Conservation (phyloP, 2,888 invertebrate genomes). For the Brachyopa scutellaris region DNA sequence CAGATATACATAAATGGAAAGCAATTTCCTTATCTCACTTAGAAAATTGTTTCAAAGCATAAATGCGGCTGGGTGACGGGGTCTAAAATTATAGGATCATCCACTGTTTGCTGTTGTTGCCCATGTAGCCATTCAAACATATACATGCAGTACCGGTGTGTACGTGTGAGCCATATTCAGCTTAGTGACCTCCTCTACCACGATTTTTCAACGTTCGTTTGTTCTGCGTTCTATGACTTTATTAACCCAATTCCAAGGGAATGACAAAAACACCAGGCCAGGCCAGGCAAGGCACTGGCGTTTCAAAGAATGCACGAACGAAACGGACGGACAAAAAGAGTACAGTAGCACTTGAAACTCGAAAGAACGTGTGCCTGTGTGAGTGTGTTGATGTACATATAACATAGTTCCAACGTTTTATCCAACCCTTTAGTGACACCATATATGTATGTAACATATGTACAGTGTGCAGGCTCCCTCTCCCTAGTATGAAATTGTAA, state of each 20-base stretch:
- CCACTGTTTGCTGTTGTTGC: not conserved
- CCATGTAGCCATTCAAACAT: not conserved
- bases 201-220: slow-evolving; percentile 43
- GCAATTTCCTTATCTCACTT: slow-evolving; percentile 40
- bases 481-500: too few species aligned
- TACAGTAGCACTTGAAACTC: slow-evolving; percentile 37
- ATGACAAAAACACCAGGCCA: slow-evolving; percentile 68
- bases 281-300: too few species aligned
- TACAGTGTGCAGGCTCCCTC: too few species aligned
- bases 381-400: slow-evolving; percentile 1
- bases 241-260: slow-evolving; percentile 66
- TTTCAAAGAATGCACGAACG: slow-evolving; percentile 13
- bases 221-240: slow-evolving; percentile 64
- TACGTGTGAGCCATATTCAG: slow-evolving; percentile 41
- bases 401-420: not conserved
- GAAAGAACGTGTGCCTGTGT: not conserved
- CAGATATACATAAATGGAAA: slow-evolving; percentile 38
- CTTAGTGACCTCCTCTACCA: slow-evolving; percentile 59
- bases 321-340: slow-evolving; percentile 23
- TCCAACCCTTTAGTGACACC: too few species aligned
- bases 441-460: too few species aligned
- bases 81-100: slow-evolving; percentile 40
- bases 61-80: not conserved
- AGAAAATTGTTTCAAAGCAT: slow-evolving; percentile 36
- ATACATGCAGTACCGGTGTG: not conserved